Percentiles rank a stretch among this genome's conserved stretches.
phyloP scores from a whole-genome alignment of 2,113 vertebrate genomes.

The Platycercus adscitus region DNA sequence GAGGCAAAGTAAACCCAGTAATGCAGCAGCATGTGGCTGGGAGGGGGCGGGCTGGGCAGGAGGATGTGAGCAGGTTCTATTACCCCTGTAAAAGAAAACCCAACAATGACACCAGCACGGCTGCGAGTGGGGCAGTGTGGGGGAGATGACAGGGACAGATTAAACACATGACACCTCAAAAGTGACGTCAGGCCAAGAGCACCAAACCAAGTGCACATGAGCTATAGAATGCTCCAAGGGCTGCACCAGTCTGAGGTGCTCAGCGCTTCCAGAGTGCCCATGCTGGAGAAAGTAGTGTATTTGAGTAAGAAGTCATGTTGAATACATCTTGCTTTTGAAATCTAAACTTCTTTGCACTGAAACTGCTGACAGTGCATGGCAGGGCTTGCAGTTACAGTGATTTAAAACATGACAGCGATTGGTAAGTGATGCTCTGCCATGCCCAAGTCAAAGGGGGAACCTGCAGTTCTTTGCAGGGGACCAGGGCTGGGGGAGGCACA shows the following conservation, averaged over 20 bases:
- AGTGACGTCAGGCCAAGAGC: neutral
- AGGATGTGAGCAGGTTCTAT: constrained; percentile 22
- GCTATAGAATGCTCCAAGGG: neutral
- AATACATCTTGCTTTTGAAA: neutral
- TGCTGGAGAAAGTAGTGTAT: neutral
- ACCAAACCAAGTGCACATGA: rapidly evolving
- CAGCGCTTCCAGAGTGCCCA: neutral
- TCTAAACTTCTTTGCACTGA: neutral
- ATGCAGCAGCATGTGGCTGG: neutral
- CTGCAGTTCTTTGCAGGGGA: neutral
- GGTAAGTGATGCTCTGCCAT: neutral
- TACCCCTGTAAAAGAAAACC: neutral
- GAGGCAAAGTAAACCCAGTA: neutral
- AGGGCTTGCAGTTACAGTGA: neutral
- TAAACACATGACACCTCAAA: neutral
- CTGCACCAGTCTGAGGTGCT: neutral
- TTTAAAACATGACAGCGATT: neutral
- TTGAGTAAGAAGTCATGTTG: rapidly evolving
- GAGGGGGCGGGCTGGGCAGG: neutral
- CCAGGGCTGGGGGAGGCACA: neutral
- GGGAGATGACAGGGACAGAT: neutral
- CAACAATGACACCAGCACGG: neutral
- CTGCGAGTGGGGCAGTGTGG: neutral
- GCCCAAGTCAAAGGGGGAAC: rapidly evolving
- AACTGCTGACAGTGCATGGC: neutral